A percentile compares a stretch with the other conserved stretches of the same genome.
Evolutionary conservation across 2,797 vertebrate genomes (phyloP).

Genomic region (Mus minutoides): DNA sequence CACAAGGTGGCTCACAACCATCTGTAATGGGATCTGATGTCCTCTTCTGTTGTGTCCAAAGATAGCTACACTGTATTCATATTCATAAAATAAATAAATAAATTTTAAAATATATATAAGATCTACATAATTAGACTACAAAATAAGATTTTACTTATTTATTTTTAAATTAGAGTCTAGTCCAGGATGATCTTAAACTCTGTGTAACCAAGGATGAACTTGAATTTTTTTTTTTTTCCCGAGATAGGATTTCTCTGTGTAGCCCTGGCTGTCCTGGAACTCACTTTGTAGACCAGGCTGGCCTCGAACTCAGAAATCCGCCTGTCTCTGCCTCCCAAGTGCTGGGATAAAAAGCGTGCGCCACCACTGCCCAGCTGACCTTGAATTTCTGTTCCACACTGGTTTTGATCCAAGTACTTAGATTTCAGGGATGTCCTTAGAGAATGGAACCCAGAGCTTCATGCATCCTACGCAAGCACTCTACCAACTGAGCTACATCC

Average conservation of each 20-base stretch:
- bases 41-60: background rate
- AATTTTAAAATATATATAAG: background rate
- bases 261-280: too few relatives aligned
- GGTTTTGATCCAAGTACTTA: background rate
- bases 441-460: background rate
- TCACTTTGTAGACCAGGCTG: too few relatives aligned
- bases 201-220: background rate
- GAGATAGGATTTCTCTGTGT: too few relatives aligned
- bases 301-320: too few relatives aligned
- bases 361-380: too few relatives aligned
- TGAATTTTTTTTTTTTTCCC: too few relatives aligned
- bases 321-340: too few relatives aligned
- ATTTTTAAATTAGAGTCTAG: background rate
- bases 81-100: background rate
- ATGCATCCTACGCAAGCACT: background rate
- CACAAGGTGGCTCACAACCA: background rate
- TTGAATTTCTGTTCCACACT: background rate
- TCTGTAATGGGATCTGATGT: background rate
- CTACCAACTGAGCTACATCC: background rate
- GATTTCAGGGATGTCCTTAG: background rate
- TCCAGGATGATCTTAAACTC: background rate
- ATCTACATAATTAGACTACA: background rate
- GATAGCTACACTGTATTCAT: background rate
- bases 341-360: too few relatives aligned
- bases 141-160: background rate